Evolutionary conservation across 2,797 vertebrate genomes (phyloP), one percentile per base, ranked within the genome.

Genomic region (Lepus townsendii): DNA sequence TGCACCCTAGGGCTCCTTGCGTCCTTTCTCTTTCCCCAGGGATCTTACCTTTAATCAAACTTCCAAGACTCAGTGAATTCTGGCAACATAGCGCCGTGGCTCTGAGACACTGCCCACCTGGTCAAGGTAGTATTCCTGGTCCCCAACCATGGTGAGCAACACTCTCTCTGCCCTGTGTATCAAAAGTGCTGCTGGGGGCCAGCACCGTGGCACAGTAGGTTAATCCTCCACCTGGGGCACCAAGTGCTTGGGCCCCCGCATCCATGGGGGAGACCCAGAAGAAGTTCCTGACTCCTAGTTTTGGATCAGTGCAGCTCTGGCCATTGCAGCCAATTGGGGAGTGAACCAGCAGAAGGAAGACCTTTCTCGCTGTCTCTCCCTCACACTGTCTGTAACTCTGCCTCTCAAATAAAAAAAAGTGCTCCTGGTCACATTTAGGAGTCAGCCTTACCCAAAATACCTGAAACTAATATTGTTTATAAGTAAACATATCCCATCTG

Each of bases 21-120:
- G 65, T 79, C 16, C 13, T 27, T 86, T 65, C 72, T 95, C 93
- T 93, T 13, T 86, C 95, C 79, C 78, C 32, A 30, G 20, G 11
- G 8, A 42, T 10, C n/a, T 62, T 83, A 42, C n/a, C 22, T 80
- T 93, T 73, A 90, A 84, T 35, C 26, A 71, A 75, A 63, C 47
- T 76, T 80, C 14, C 19, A 30, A 35, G 88, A 90, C 47, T 95
- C 90, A 79, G 11, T 42, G 88, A 88, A 72, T 50, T 76, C 47
- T 77, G 68, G 62, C 20, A 14, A 57, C 5, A 57, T 13, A 20
- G 9, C 42, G 17, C 19, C 17, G 2, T 7, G 19, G 54, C 54
- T 57, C 4, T 20, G 54, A 57, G 2, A 57, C 19, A 57, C 8
- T 13, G 54, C 54, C 2, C 54, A 57, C 54, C 19, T 20, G 16